Evolutionary conservation across 1,140 invertebrate genomes (phyloP), one percentile per base, ranked within the genome.

Genomic region (Wasmannia auropunctata): DNA sequence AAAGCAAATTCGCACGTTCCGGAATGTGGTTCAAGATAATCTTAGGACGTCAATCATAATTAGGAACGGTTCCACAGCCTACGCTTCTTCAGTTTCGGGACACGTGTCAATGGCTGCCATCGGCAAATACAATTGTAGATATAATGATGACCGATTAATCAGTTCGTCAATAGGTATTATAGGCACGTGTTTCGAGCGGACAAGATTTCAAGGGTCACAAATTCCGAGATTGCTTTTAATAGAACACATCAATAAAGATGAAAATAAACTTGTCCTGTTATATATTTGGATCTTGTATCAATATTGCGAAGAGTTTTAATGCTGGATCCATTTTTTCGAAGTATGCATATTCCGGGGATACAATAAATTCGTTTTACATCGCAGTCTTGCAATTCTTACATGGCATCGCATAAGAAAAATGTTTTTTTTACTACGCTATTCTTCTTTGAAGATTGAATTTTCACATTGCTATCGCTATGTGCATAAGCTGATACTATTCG

Each of bases 21-120:
- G 92, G 89, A 92, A 92, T 92, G 92, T 89, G 84, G 87, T 87
- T 88, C 89, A 72, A 70, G 79, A 84, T 65, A 75, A 90, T 86
- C 86, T 74, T 14, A 60, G 83, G 87, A 89, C 88, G 87, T 90
- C 89, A 91, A 83, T 87, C 86, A 75, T 86, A 72, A 86, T 63
- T 43, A 60, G 34, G 54, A 58, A 86, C 65, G 65, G 86, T 88
- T 84, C 91, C 10, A 91, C 85, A 87, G 86, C 86, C 84, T 67
- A 86, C 62, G 49, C 60, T 28, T 58, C 19, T 67, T 40, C 51
- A 69, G 0, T 76, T 77, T 87, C 19, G n/a, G 34, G 40, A 79
- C 49, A 58, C 31, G n/a, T 75, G 54, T 60, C 75, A 79, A 75
- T n/a, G 19, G 8, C 3, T 60, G 5, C 31, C 7, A 31, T 43